Evolutionary conservation across 2,888 invertebrate genomes (phyloP), one percentile per base, ranked within the genome.

Genomic region (Oscheius sp.): DNA sequence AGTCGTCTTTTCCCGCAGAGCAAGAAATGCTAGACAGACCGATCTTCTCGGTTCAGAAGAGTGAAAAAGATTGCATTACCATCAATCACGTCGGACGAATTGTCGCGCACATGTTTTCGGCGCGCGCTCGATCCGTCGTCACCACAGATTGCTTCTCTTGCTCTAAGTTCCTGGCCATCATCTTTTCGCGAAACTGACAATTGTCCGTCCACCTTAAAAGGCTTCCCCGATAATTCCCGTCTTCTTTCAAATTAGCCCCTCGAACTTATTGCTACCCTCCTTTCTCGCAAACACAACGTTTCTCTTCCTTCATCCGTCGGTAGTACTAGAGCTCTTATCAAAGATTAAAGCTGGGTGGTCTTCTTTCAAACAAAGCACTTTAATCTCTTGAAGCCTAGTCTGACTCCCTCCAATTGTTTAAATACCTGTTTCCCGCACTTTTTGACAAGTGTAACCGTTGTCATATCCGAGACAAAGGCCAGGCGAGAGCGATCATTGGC

Each of bases 81-180:
- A 42, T 42, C 42, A 42, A 42, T 42, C 42, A 42, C 3, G 42
- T 7, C 42, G 4, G 42, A 42, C 42, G 42, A 42, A 42, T 21
- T 42, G 42, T 42, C 42, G 42, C 42, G 42, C 42, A 42, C 42
- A 42, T 42, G 42, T 42, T 42, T 42, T 42, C 42, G 4, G 42
- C 7, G 42, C 42, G 42, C 42, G 21, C 21, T 21, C 13, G 53
- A 53, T 21, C 57, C 29, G 10, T 33, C 29, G 57, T 57, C 57
- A 57, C 33, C 57, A 57, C 57, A 57, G 57, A 57, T 57, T 57
- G 57, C 57, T 33, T 29, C 57, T 29, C 57, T 57, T 57, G 32
- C 57, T 57, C 57, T 57, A 57, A 57, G 57, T 57, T 57, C 57
- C 29, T 29, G 32, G n/a, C 33, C 33, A 21, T 13, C 29, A 29